Conservation (phyloP, 2,797 vertebrate genomes). For the Bryconaethiops microstoma region DNA sequence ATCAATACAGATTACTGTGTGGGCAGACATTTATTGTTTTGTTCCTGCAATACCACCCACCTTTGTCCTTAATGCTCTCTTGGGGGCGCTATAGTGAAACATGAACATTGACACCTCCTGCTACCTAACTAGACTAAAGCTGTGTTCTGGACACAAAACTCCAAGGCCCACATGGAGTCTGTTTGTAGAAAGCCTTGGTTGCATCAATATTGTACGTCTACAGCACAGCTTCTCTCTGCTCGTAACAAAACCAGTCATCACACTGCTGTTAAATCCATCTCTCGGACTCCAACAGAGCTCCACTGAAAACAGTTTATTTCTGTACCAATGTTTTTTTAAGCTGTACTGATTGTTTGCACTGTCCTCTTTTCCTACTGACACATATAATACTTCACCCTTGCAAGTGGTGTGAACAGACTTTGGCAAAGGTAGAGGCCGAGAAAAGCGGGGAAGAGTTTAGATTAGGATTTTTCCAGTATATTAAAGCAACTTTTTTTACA, state of each 20-base stretch:
- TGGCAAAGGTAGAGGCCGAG: too few species aligned
- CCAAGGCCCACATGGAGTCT: too few species aligned
- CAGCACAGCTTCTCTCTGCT: background rate
- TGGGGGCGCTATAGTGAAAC: background rate
- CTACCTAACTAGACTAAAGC: background rate
- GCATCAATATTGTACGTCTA: background rate
- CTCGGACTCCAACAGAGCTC: too few species aligned
- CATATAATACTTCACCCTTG: background rate
- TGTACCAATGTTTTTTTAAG: background rate
- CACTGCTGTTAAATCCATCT: background rate
- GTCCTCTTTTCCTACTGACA: background rate
- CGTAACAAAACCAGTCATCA: background rate
- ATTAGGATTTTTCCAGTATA: too few species aligned
- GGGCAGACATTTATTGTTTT: too few species aligned
- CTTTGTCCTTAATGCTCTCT: background rate
- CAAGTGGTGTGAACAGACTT: too few species aligned
- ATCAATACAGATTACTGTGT: too few species aligned
- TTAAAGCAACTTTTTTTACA: too few species aligned
- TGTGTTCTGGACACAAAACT: too few species aligned
- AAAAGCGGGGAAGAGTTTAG: too few species aligned
- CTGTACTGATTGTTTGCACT: background rate
- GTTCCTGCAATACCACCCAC: background rate
- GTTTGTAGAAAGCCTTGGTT: too few species aligned
- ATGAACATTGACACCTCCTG: slow-evolving; percentile 33
- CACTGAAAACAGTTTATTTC: too few species aligned